Evolutionary conservation across 2,888 invertebrate genomes (phyloP).

Genomic region (Zaprionus lineosus): DNA sequence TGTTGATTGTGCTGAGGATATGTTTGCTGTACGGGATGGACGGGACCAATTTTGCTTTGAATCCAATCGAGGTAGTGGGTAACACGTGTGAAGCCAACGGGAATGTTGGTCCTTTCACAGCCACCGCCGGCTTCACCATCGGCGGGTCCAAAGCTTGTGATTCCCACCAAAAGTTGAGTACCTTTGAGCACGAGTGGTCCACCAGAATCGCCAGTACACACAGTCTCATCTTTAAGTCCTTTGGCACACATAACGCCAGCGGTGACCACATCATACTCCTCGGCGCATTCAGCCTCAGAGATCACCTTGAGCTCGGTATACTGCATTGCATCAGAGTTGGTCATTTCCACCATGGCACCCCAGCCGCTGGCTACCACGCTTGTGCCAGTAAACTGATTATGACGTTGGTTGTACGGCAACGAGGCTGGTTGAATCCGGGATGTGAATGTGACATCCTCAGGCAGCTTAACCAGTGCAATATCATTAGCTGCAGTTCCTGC

Average conservation of each 20-base stretch:
- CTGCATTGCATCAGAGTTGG: constrained; percentile 79
- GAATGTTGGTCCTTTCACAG: constrained; percentile 78
- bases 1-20: too few relatives aligned
- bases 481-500: constrained; percentile 80
- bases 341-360: constrained; percentile 77
- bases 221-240: constrained; percentile 79
- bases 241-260: constrained; percentile 80
- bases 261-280: constrained; percentile 79
- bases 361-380: constrained; percentile 81
- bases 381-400: constrained; percentile 67
- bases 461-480: constrained; percentile 80
- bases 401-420: constrained; percentile 59
- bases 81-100: constrained; percentile 81
- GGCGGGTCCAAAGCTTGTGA: constrained; percentile 82
- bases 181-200: constrained; percentile 81
- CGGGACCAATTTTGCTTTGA: constrained; percentile 77
- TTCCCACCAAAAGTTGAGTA: constrained; percentile 77
- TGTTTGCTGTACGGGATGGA: too few relatives aligned
- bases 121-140: constrained; percentile 71
- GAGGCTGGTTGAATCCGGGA: constrained; percentile 78
- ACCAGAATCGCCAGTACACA: constrained; percentile 82
- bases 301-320: constrained; percentile 81
- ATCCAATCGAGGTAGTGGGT: constrained; percentile 81
- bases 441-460: constrained; percentile 70
- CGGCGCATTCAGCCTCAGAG: constrained; percentile 77